Evolutionary conservation across 2,888 invertebrate genomes (phyloP).

Genomic region (Sepiola atlantica): DNA sequence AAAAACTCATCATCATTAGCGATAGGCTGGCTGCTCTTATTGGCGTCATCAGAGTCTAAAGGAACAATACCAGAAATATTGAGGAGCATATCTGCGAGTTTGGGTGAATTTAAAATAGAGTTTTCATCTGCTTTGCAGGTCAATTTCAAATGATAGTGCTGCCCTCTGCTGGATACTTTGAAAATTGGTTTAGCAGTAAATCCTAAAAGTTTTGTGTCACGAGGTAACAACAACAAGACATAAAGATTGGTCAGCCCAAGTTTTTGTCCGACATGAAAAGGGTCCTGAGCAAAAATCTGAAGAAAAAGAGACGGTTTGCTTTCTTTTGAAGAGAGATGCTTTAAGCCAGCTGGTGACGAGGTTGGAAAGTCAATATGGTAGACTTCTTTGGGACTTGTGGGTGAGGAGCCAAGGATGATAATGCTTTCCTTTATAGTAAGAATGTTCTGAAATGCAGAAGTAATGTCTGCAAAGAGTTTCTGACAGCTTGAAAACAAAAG

Average conservation of each 20-base stretch:
- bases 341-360: neutral
- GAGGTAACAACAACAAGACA: neutral
- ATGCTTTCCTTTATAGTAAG: neutral
- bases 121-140: neutral
- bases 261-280: neutral
- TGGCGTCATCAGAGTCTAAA: neutral
- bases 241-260: neutral
- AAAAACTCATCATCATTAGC: neutral
- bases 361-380: constrained; percentile 5
- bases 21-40: neutral
- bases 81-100: neutral
- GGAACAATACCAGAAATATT: constrained; percentile 39
- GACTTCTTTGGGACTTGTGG: constrained; percentile 24
- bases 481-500: constrained; percentile 34
- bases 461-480: constrained; percentile 2
- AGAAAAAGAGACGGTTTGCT: constrained; percentile 24
- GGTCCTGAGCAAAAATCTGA: constrained; percentile 34
- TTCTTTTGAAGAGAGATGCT: constrained; percentile 38
- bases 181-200: constrained; percentile 43
- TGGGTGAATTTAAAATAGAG: neutral
- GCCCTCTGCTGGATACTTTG: neutral
- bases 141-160: constrained; percentile 40
- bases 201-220: neutral
- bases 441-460: neutral
- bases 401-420: neutral